These are phyloP conservation scores for Epinotia nisella DNA, from an alignment of 2,888 invertebrate species.

Conservation along the genomic window DNA sequence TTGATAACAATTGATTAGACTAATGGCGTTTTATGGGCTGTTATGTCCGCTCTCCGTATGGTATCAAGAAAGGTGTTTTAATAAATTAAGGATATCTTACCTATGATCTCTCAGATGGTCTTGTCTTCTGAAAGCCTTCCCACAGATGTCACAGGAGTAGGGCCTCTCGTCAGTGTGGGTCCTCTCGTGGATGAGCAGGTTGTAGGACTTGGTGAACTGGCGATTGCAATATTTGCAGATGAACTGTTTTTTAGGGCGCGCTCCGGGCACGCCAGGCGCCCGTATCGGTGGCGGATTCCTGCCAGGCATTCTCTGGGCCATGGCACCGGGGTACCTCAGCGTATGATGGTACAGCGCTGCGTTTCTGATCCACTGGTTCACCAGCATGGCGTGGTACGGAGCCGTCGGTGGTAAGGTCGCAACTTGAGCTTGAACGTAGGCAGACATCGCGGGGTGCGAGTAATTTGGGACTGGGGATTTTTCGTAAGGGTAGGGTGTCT, in stretches of 20 bases:
- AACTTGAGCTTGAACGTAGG: constrained; percentile 79
- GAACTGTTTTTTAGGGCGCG: constrained; percentile 92
- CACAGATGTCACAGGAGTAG: constrained; percentile 98
- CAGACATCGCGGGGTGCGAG: constrained; percentile 73
- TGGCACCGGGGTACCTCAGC: constrained; percentile 78
- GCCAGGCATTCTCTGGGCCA: constrained; percentile 80
- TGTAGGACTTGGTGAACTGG: constrained; percentile 99
- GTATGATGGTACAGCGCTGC: constrained; percentile 88
- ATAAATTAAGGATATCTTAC: constrained; percentile 71
- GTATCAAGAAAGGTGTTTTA: constrained; percentile 46
- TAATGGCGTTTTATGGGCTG: constrained; percentile 45
- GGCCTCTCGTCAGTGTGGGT: constrained; percentile 99
- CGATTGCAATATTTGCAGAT: constrained; percentile 99
- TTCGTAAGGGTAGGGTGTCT: constrained; percentile 74
- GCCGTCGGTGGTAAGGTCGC: constrained; percentile 76
- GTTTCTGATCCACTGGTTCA: constrained; percentile 90
- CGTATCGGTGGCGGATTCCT: constrained; percentile 83
- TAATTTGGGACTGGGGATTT: constrained; percentile 69
- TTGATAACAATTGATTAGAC: constrained; percentile 51
- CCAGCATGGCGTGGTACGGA: constrained; percentile 85
- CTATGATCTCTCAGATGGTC: constrained; percentile 97
- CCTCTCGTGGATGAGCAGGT: constrained; percentile 97
- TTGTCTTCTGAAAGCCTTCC: constrained; percentile 97
- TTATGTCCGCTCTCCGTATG: constrained; percentile 23
- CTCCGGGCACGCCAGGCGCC: constrained; percentile 83